Evolutionary conservation across 2,888 invertebrate genomes (phyloP), one percentile per base, ranked within the genome.

Genomic region (Habrosyne pyritoides): DNA sequence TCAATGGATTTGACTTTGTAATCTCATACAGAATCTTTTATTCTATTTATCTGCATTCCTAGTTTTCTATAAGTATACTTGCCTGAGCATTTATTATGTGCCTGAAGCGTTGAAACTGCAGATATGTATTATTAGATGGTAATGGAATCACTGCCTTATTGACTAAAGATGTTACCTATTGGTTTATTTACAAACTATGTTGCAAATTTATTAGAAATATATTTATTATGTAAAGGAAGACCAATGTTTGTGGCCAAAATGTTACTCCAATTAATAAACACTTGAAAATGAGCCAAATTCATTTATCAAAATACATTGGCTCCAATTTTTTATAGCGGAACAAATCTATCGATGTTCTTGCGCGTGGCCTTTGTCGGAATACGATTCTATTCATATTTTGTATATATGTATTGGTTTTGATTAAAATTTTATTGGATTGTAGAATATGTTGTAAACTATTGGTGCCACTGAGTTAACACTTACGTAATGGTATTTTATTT

Each of bases 1-100:
- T 42, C 8, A 6, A 18, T 18, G 42, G 18, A 42, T 42, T 42
- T 42, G 42, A 42, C 18, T 18, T n/a, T 42, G 42, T 7, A 42
- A 42, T 42, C 42, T 42, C 42, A 14, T 18, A 18, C 42, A 18
- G 14, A 42, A 42, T 18, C 14, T 42, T n/a, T 36, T 7, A 12
- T 36, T 36, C n/a, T 36, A 36, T 42, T 42, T 42, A 42, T n/a
- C 6, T 36, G 36, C n/a, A 24, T 36, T 36, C 36, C 8, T 42
- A 42, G 36, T 42, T 42, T 42, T 42, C 2, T 42, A 42, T 42
- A 42, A 42, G 42, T 42, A 18, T 42, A 42, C 42, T 42, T 42
- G 42, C 42, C 18, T 42, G 42, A 42, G 42, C 42, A 42, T 42
- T 42, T 42, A 42, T 42, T 42, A 18, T 42, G 42, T 42, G 42